A percentile compares a stretch with the other conserved stretches of the same genome.
Conservation (phyloP, 2,888 invertebrate genomes). For the Pediacus dermestoides region DNA sequence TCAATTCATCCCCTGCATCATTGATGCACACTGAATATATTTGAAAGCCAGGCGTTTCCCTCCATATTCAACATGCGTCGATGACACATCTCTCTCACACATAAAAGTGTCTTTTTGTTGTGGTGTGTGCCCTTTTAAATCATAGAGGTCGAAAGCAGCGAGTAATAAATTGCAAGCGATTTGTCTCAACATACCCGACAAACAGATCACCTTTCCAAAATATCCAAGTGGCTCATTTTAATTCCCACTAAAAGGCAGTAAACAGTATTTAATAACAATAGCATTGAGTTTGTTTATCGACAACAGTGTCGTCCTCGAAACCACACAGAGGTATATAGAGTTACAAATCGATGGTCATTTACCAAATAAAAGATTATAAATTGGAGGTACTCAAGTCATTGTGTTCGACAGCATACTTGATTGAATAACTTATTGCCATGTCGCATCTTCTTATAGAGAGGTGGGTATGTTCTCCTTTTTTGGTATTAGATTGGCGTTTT, state of each 20-base stretch:
- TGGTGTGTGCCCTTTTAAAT: slow-evolving; percentile 11
- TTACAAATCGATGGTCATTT: slow-evolving; percentile 48
- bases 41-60: too few species aligned
- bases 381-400: slow-evolving; percentile 43
- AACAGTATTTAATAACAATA: slow-evolving; percentile 39
- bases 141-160: slow-evolving; percentile 19
- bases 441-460: too few species aligned
- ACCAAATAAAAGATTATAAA: slow-evolving; percentile 49
- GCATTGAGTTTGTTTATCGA: slow-evolving; percentile 32
- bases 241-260: slow-evolving; percentile 43
- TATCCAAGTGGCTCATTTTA: slow-evolving; percentile 38
- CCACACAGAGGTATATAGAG: slow-evolving; percentile 35
- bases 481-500: too few species aligned
- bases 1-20: too few species aligned
- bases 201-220: slow-evolving; percentile 35
- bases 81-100: too few species aligned
- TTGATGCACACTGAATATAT: too few species aligned
- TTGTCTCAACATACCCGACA: slow-evolving; percentile 40
- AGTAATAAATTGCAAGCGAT: slow-evolving; percentile 46
- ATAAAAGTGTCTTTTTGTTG: too few species aligned
- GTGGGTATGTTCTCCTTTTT: too few species aligned
- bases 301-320: slow-evolving; percentile 33
- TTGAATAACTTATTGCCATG: slow-evolving; percentile 41
- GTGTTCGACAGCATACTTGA: slow-evolving; percentile 25
- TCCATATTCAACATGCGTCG: too few species aligned